Base-by-base conservation (phyloP, 2,797 vertebrate genomes). In the Protosalanx chinensis region DNA sequence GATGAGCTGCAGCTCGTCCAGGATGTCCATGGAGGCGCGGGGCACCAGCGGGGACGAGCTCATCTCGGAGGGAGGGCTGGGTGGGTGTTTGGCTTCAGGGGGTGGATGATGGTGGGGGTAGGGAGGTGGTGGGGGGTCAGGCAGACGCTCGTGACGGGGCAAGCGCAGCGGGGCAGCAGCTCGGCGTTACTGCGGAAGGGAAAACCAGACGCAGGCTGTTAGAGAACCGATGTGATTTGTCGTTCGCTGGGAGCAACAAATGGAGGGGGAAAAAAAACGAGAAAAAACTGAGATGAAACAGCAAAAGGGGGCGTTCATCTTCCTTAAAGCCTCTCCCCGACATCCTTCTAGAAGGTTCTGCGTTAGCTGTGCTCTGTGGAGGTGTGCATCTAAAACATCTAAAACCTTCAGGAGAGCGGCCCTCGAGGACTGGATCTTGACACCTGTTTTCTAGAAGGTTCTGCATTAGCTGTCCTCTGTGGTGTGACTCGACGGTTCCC, bases 1-100 rank as follows among this genome's bases (percentile, higher is more conserved):
- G 33, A 94, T 91, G 62, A 93, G 85, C 90, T 94, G 93, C 77
- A 95, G 84, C 84, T 95, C 93, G 2, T 94, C 93, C 85, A 95
- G 85, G 73, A 94, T 91, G 85, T 95, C 93, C 76, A 91, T 90
- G 73, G 85, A 88, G 53, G 86, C 86, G 65, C 86, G 84, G 15
- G 93, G 91, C 61, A 88, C 86, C 57, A 92, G 88, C 8, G 91
- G 93, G 80, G 93, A 93, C 75, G 90, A 90, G 66, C 85, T 94
- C 93, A 94, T 93, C 73, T 18, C 88, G 83, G 62, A 20, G 65
- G 74, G 6, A 0, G 61, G 18, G 78, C n/a, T n/a, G n/a, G n/a
- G n/a, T n/a, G 8, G 51, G 57, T 41, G 33, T 3, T 5, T 66
- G 29, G 27, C 12, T 29, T 30, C 32, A 56, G 30, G 63, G 18